A percentile compares a stretch with the other conserved stretches of the same genome.
Conservation (phyloP, 2,113 vertebrate species). For the Hiodon tergisus region DNA sequence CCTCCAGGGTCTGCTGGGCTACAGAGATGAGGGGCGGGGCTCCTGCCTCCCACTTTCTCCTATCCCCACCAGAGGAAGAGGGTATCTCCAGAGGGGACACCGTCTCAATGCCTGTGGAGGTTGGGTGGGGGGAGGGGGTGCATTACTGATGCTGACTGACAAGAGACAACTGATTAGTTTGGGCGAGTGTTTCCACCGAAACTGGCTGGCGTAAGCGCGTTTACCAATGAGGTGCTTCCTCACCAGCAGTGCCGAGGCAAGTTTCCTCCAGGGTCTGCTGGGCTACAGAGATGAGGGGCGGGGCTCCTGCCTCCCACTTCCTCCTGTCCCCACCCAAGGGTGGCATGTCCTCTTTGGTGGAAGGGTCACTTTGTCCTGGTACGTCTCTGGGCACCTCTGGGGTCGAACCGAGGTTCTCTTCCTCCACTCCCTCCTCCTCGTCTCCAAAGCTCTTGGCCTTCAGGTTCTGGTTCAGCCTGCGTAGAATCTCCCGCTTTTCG, state of each 20-base stretch:
- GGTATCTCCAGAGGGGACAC: constrained; percentile 32
- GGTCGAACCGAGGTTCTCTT: constrained; percentile 22
- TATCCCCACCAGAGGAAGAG: constrained; percentile 49
- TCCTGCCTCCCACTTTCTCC: constrained; percentile 80
- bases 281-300: constrained; percentile 68
- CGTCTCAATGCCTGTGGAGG: background rate
- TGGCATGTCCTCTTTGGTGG: constrained; percentile 43
- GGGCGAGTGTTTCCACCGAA: too few relatives aligned
- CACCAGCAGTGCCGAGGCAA: constrained; percentile 45
- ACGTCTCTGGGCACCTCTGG: constrained; percentile 28
- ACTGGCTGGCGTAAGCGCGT: background rate
- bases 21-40: constrained; percentile 68
- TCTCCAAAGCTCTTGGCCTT: constrained; percentile 62
- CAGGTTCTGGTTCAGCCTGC: constrained; percentile 84
- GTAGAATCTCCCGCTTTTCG: constrained; percentile 85
- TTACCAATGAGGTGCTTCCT: background rate
- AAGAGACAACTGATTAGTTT: too few relatives aligned
- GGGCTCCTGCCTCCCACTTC: constrained; percentile 77
- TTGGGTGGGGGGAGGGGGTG: too few relatives aligned
- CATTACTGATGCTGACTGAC: too few relatives aligned
- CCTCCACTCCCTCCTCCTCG: constrained; percentile 45
- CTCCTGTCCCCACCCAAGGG: constrained; percentile 70
- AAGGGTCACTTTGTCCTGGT: constrained; percentile 31
- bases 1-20: constrained; percentile 64
- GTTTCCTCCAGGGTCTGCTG: constrained; percentile 74